phyloP scores from a whole-genome alignment of 2,113 vertebrate genomes.

The Silurus glanis region DNA sequence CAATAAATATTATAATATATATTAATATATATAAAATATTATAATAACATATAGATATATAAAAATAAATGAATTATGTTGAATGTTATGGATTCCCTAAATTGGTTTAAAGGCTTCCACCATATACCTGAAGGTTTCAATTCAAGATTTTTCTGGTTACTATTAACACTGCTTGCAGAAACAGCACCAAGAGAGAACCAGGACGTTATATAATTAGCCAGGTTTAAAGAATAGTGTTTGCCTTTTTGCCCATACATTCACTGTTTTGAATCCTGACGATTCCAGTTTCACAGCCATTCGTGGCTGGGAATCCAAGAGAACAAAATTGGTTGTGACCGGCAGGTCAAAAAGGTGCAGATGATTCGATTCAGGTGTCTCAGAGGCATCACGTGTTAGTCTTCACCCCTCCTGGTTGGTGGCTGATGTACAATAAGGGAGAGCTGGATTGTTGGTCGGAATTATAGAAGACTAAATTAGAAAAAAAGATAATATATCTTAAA shows the following conservation, averaged over 20 bases:
- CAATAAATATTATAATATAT: neutral
- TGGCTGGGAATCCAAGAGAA: neutral
- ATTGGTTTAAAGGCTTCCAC: neutral
- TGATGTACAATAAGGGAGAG: neutral
- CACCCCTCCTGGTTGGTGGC: neutral
- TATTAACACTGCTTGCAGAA: neutral
- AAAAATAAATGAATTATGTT: neutral
- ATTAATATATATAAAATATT: too few relatives aligned
- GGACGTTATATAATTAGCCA: neutral
- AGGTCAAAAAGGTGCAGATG: too few relatives aligned
- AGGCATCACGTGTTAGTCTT: neutral
- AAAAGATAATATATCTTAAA: neutral
- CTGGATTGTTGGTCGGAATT: neutral
- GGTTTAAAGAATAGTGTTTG: neutral
- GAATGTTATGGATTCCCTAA: neutral
- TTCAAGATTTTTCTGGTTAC: neutral
- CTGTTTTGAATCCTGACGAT: neutral
- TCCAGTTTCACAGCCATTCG: neutral
- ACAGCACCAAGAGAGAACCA: neutral
- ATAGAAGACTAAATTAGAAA: neutral
- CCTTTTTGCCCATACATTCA: neutral
- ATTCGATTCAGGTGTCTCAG: neutral
- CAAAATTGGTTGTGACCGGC: neutral
- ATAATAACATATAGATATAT: too few relatives aligned
- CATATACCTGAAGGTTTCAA: neutral